Base-by-base conservation (phyloP, 2,888 invertebrate species). In the Micoletzkya japonica region DNA sequence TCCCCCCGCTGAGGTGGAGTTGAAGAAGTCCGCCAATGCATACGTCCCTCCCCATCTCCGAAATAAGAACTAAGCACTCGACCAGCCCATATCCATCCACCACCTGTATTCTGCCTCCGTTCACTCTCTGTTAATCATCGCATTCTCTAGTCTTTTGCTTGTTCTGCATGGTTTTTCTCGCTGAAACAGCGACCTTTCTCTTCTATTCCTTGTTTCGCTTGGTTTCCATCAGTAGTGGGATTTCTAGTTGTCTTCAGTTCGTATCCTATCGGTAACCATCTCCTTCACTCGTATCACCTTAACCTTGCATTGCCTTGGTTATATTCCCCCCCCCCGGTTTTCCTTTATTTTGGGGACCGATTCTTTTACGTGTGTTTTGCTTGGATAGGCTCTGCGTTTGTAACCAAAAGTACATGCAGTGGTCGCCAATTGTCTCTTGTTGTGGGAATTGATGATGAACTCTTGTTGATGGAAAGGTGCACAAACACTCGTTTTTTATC, bases 11-110 rank as follows among this genome's bases (percentile, higher is more conserved):
- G 58, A 71, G 20, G 28, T 49, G 34, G 67, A 54, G 26, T 52
- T 63, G 37, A 44, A 59, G 10, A 70, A 69, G 60, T 70, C 72
- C 14, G 28, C 68, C 17, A 72, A 71, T 24, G 70, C 76, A 0
- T 81, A 81, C 70, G 74, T 81, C 3, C 81, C 81, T 30, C 81
- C 80, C 37, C 76, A 78, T 72, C 69, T 80, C 64, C 71, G 80
- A 70, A 75, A 72, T 20, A 68, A 66, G 57, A 37, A 58, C 24
- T 30, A 10, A 32, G 28, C n/a, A 6, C 30, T n/a, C 32, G 7
- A 44, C 10, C 10, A 14, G 10, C 44, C 20, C 44, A 44, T 20
- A 14, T 44, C 20, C 44, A 44, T 44, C 44, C 20, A 14, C 44
- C 44, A 14, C 44, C 20, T 44, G n/a, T 44, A 14, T 44, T 20